Percentiles rank a stretch among this genome's conserved stretches.
These are phyloP conservation scores for Pollicipes pollicipes DNA, from an alignment of 1,140 invertebrate species.

Conservation along the genomic window DNA sequence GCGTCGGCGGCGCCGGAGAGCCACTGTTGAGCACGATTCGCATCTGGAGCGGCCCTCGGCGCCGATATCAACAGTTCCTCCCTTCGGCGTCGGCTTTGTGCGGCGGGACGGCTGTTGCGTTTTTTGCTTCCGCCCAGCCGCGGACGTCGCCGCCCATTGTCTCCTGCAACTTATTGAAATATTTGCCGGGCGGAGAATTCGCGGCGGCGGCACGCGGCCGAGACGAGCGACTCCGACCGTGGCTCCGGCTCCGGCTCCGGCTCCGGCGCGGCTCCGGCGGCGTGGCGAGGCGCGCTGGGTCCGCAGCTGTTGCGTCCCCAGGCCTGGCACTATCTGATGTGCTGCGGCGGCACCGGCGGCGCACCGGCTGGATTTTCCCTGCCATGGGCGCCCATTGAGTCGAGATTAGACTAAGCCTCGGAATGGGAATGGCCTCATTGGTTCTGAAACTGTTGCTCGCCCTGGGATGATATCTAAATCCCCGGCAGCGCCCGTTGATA, in stretches of 20 bases:
- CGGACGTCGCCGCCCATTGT: background rate
- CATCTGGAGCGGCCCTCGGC: background rate
- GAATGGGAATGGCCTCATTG: background rate
- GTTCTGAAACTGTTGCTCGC: background rate
- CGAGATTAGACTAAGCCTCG: background rate
- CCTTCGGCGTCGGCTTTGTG: no score
- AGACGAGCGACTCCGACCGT: background rate
- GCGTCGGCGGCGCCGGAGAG: background rate
- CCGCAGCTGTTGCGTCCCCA: background rate
- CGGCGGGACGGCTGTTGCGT: no score
- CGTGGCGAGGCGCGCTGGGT: no score
- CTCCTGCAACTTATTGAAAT: background rate
- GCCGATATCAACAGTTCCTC: background rate
- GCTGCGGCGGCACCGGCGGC: background rate
- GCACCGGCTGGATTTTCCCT: background rate
- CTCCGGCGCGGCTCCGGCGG: background rate
- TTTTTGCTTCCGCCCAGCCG: background rate
- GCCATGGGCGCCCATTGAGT: background rate
- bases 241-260: background rate
- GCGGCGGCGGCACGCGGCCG: no score
- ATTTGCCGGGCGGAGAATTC: background rate
- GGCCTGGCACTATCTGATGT: no score
- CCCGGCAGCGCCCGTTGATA: background rate
- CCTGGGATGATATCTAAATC: background rate
- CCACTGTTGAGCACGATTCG: background rate